Evolutionary conservation across 2,797 vertebrate species (phyloP).

Genomic region (Pachyuromys duprasi): DNA sequence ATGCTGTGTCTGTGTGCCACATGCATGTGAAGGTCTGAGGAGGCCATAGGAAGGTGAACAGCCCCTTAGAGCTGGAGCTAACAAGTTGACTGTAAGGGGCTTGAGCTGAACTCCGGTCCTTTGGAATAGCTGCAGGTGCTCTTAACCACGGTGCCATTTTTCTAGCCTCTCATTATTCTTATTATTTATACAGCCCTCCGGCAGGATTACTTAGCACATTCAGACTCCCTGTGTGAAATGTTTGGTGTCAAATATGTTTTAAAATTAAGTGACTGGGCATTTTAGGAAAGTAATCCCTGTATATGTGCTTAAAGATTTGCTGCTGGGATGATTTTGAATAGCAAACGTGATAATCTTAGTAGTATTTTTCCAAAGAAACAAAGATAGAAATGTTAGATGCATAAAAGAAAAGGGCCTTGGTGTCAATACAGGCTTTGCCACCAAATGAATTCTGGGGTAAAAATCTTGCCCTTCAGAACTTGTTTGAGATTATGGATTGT

Average conservation of each 20-base stretch:
- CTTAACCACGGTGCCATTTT: not conserved
- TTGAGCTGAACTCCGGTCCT: not conserved
- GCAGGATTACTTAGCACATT: not conserved
- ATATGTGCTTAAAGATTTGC: not conserved
- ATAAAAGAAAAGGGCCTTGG: not conserved
- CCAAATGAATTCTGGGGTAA: conserved; percentile 5
- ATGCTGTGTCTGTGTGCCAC: not conserved
- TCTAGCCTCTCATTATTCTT: not conserved
- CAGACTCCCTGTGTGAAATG: not conserved
- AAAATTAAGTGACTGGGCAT: not conserved
- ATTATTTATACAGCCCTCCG: conserved; percentile 6
- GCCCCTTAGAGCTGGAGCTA: not conserved
- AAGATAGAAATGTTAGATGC: not conserved
- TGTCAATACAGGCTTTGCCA: conserved; percentile 38
- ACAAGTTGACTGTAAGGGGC: not conserved
- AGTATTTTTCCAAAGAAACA: conserved; percentile 5
- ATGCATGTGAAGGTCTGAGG: not conserved
- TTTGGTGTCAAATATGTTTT: not conserved
- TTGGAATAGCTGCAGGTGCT: not conserved
- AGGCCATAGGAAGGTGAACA: not conserved
- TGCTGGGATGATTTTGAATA: not conserved
- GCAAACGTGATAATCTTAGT: not conserved
- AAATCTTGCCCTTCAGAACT: conserved; percentile 32
- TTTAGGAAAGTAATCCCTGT: conserved; percentile 29
- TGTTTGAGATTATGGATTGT: not conserved